Evolutionary conservation across 2,888 invertebrate genomes (phyloP), one percentile per base, ranked within the genome.

Genomic region (Charanyca ferruginea): DNA sequence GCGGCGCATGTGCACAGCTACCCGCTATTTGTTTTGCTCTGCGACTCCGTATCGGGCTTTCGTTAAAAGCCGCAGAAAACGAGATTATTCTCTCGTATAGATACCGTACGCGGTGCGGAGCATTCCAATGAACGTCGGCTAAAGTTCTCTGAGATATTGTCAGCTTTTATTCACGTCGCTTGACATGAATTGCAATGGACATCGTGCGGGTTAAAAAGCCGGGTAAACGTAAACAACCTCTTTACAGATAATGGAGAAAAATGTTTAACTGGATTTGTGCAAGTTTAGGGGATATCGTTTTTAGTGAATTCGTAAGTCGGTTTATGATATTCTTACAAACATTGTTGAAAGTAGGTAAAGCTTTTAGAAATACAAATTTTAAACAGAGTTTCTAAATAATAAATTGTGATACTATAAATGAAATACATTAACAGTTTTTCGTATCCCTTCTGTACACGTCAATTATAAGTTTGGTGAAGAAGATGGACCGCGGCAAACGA

Each of bases 21-120:
- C 86, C 87, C 84, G 77, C 87, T 85, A 91, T 94, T 93, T 93
- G 91, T 94, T 94, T 93, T 94, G 88, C 92, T 92, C 89, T 87
- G 84, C 85, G 87, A 87, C 85, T 87, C 81, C 70, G 79, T 86
- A 87, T 87, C 85, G 83, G 85, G 79, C 84, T 84, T 85, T 76
- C 78, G 83, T 80, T 82, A 83, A 85, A 88, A 89, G 87, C 90
- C 89, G 88, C 89, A 92, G 90, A 90, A 92, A 92, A 93, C 90
- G 88, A 92, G 92, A 94, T 93, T 92, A 94, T 87, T 81, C 87
- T 86, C 84, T 86, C 85, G 86, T 88, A 88, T 87, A 90, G 89
- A 92, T 90, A 91, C 89, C 87, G 84, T 85, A 86, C 85, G 87
- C 83, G 87, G 77, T 87, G 89, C 85, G 85, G 85, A 83, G 89